Evolutionary conservation across 1,140 invertebrate genomes (phyloP).

Genomic region (Drosophila ananassae): DNA sequence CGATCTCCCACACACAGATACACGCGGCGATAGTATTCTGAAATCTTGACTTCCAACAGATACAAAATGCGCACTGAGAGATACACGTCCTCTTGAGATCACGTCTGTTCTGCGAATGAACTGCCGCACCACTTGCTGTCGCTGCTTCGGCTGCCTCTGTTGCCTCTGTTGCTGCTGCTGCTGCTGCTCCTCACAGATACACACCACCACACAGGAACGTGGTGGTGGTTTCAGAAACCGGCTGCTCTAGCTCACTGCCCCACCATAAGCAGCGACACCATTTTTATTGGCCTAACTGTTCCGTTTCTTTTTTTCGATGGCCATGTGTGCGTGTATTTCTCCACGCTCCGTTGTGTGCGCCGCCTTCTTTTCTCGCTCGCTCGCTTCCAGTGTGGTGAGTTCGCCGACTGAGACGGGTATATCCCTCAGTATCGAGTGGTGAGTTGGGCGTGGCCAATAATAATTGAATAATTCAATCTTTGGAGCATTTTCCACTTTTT

Average conservation of each 20-base stretch:
- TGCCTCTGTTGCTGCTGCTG: conserved; percentile 26
- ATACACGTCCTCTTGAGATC: conserved; percentile 83
- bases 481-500: conserved; percentile 66
- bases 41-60: no score
- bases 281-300: conserved; percentile 72
- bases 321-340: conserved; percentile 29
- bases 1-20: background rate
- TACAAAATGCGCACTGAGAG: conserved; percentile 21
- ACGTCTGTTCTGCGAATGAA: conserved; percentile 84
- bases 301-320: conserved; percentile 38
- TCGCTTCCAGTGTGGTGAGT: conserved; percentile 76
- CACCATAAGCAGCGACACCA: conserved; percentile 57
- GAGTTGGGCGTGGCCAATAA: conserved; percentile 64
- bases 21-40: conserved; percentile 17
- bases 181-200: conserved; percentile 33
- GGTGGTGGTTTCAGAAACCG: conserved; percentile 66
- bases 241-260: conserved; percentile 18
- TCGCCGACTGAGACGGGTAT: conserved; percentile 26
- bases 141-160: conserved; percentile 14
- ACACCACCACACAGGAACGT: background rate
- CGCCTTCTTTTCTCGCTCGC: conserved; percentile 70
- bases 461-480: conserved; percentile 83
- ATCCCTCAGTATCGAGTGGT: background rate
- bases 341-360: conserved; percentile 60
- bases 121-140: conserved; percentile 24